phyloP scores from a whole-genome alignment of 2,797 vertebrate genomes.

The Spinus olivaceus region DNA sequence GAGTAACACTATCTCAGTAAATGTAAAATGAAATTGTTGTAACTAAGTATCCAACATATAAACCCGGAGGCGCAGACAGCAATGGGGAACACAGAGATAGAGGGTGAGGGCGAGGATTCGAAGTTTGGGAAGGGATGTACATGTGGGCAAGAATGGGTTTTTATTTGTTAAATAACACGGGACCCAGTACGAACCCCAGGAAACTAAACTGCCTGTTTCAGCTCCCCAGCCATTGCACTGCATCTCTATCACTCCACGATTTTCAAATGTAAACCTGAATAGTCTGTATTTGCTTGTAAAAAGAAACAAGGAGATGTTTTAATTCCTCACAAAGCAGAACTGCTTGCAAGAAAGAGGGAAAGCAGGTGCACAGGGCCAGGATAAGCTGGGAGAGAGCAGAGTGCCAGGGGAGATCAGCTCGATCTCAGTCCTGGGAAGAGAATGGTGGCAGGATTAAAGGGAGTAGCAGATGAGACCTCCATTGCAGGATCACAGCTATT shows the following conservation, averaged over 20 bases:
- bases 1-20: background rate
- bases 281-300: background rate
- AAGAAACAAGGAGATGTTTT: background rate
- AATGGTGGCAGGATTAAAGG: background rate
- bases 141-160: background rate
- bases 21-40: background rate
- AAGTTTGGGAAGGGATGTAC: too few species aligned
- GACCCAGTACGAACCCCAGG: background rate
- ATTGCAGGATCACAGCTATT: background rate
- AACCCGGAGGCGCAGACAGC: background rate
- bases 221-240: background rate
- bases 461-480: background rate
- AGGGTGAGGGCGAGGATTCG: background rate
- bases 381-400: background rate
- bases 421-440: background rate
- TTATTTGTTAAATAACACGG: too few species aligned
- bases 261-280: background rate
- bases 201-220: background rate
- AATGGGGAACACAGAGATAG: background rate
- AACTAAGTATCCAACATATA: background rate
- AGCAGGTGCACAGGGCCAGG: constrained; percentile 1
- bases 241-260: background rate
- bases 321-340: background rate
- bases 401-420: background rate
- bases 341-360: background rate